A percentile compares a stretch with the other conserved stretches of the same genome.
Evolutionary conservation across 2,113 vertebrate genomes (phyloP).

Genomic region (Gadus macrocephalus): DNA sequence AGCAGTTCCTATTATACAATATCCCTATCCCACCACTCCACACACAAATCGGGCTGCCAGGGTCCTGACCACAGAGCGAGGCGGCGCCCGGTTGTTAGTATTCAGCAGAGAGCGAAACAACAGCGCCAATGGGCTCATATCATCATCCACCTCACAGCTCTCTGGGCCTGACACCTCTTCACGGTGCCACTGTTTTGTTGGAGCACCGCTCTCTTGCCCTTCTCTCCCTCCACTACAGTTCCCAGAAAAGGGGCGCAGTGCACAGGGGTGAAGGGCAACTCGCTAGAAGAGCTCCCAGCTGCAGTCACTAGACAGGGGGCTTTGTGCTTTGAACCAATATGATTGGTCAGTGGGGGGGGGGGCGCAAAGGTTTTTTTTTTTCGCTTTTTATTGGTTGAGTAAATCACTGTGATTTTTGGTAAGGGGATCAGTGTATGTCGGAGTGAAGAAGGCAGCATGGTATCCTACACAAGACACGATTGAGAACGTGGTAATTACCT

Average conservation of each 20-base stretch:
- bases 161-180: conserved; percentile 61
- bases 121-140: conserved; percentile 63
- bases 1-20: conserved; percentile 29
- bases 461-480: not conserved
- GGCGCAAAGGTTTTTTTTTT: not conserved
- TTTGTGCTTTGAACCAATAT: conserved; percentile 53
- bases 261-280: conserved; percentile 42
- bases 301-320: conserved; percentile 31
- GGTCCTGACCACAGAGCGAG: conserved; percentile 60
- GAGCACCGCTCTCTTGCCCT: conserved; percentile 67
- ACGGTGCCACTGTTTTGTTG: conserved; percentile 65
- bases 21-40: conserved; percentile 27
- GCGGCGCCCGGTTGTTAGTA: conserved; percentile 59
- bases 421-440: no score
- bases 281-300: conserved; percentile 34
- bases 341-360: conserved; percentile 53
- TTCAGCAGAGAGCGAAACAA: conserved; percentile 66
- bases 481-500: conserved; percentile 60
- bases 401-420: no score
- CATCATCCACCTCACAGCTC: conserved; percentile 66
- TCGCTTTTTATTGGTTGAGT: no score
- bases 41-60: conserved; percentile 29
- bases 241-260: conserved; percentile 12
- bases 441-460: no score
- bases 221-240: conserved; percentile 56